Percentiles rank a stretch among this genome's conserved stretches.
Evolutionary conservation across 2,797 vertebrate genomes (phyloP).

Genomic region (Craterocephalus amniculus): DNA sequence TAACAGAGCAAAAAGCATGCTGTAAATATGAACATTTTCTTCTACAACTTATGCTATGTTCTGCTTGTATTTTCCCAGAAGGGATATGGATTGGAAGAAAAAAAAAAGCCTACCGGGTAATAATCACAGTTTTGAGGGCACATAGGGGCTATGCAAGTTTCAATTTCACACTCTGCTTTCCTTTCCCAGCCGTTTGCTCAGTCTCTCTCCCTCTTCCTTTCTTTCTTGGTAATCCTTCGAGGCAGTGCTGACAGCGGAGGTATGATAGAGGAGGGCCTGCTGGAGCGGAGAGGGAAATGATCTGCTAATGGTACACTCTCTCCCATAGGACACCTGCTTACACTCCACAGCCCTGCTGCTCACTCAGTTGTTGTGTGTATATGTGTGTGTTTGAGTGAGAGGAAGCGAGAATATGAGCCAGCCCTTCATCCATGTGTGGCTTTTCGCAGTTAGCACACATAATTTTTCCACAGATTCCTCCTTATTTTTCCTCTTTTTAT

Average conservation of each 20-base stretch:
- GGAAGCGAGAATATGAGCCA: slow-evolving; percentile 1
- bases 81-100: slow-evolving; percentile 26
- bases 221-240: slow-evolving; percentile 70
- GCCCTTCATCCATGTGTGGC: slow-evolving; percentile 25
- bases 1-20: slow-evolving; percentile 18
- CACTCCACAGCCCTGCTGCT: slow-evolving; percentile 74
- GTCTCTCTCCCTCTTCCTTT: slow-evolving; percentile 42
- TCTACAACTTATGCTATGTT: slow-evolving; percentile 36
- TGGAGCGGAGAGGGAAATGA: slow-evolving; percentile 78
- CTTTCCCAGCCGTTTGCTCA: slow-evolving; percentile 50
- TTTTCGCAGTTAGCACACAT: slow-evolving; percentile 37
- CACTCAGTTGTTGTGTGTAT: slow-evolving; percentile 45
- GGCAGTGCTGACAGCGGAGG: slow-evolving; percentile 75
- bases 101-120: slow-evolving; percentile 56
- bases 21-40: slow-evolving; percentile 38
- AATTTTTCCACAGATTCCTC: slow-evolving; percentile 18
- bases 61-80: slow-evolving; percentile 34
- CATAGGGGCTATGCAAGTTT: slow-evolving; percentile 73
- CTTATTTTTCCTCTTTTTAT: not conserved
- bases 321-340: slow-evolving; percentile 80
- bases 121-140: slow-evolving; percentile 76
- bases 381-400: not conserved
- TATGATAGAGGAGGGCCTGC: slow-evolving; percentile 77
- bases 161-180: slow-evolving; percentile 76
- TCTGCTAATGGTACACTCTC: slow-evolving; percentile 80